phyloP scores from a whole-genome alignment of 2,113 vertebrate species.

The Laticauda colubrina region DNA sequence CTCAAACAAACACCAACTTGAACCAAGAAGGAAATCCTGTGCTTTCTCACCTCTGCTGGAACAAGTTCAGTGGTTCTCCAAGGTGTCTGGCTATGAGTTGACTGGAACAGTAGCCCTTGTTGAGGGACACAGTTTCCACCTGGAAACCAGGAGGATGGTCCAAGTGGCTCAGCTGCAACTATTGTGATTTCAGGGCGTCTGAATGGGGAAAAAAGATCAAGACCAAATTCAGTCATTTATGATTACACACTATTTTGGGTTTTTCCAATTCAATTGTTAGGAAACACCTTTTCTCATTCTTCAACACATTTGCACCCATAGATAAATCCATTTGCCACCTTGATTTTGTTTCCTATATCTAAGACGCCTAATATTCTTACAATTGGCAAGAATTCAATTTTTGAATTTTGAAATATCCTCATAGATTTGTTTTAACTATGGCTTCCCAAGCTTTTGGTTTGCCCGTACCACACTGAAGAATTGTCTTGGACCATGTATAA shows the following conservation, averaged over 20 bases:
- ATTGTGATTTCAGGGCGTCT: conserved; percentile 92
- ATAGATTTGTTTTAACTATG: background rate
- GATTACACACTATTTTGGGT: background rate
- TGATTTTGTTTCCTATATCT: background rate
- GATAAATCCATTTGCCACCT: background rate
- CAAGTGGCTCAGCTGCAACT: conserved; percentile 84
- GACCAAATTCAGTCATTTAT: background rate
- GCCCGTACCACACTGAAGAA: background rate
- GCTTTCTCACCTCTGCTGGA: conserved; percentile 75
- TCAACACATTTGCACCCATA: conserved; percentile 35
- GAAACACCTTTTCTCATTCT: conserved; percentile 7
- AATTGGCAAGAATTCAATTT: background rate
- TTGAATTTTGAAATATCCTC: background rate
- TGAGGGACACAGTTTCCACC: conserved; percentile 62
- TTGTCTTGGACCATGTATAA: background rate
- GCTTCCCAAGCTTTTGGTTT: background rate
- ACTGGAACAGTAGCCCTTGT: conserved; percentile 72
- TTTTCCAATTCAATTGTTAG: conserved; percentile 13
- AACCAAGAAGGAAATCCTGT: background rate
- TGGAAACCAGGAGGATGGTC: conserved; percentile 79
- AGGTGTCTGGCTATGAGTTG: conserved; percentile 72
- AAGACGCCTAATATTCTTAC: background rate
- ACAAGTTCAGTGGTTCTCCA: conserved; percentile 76
- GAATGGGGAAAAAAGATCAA: conserved; percentile 2
- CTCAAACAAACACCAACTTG: conserved; percentile 21